phyloP scores from a whole-genome alignment of 1,140 invertebrate genomes.

The Zaprionus vittiger region DNA sequence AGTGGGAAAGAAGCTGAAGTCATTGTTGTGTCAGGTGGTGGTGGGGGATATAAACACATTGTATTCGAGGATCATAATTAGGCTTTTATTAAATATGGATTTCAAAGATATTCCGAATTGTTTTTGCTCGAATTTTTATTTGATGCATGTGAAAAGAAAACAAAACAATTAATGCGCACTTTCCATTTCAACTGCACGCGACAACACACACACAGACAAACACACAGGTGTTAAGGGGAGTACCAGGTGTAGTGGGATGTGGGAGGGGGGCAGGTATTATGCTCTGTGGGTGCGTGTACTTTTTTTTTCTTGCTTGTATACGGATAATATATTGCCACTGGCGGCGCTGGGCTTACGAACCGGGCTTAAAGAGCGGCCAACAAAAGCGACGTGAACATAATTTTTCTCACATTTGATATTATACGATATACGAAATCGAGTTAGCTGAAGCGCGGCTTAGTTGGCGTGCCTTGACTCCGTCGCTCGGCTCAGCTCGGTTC shows the following conservation, averaged over 20 bases:
- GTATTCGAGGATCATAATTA: conserved; percentile 19
- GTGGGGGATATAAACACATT: not conserved
- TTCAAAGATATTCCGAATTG: conserved; percentile 12
- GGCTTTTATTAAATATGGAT: conserved; percentile 26
- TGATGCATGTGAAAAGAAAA: conserved; percentile 42
- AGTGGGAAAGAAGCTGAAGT: conserved; percentile 10
- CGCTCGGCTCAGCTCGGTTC: not conserved
- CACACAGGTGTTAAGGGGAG: conserved; percentile 8
- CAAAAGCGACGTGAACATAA: conserved; percentile 26
- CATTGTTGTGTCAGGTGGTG: conserved; percentile 19
- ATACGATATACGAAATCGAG: conserved; percentile 38
- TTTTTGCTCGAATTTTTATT: conserved; percentile 9
- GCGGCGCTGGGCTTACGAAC: conserved; percentile 31
- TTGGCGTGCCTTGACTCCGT: conserved; percentile 13
- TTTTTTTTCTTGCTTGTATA: conserved; percentile 1
- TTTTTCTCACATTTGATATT: conserved; percentile 54
- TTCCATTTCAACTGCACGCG: conserved; percentile 70
- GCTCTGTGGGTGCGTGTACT: conserved; percentile 34
- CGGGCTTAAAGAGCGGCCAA: conserved; percentile 5
- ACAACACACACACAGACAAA: conserved; percentile 34
- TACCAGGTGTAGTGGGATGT: not conserved
- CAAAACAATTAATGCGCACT: conserved; percentile 73
- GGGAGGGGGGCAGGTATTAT: conserved; percentile 15
- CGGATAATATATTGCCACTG: conserved; percentile 34
- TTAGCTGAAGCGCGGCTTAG: conserved; percentile 53